Base-by-base conservation (phyloP, 2,113 vertebrate species). In the Pandion haliaetus region DNA sequence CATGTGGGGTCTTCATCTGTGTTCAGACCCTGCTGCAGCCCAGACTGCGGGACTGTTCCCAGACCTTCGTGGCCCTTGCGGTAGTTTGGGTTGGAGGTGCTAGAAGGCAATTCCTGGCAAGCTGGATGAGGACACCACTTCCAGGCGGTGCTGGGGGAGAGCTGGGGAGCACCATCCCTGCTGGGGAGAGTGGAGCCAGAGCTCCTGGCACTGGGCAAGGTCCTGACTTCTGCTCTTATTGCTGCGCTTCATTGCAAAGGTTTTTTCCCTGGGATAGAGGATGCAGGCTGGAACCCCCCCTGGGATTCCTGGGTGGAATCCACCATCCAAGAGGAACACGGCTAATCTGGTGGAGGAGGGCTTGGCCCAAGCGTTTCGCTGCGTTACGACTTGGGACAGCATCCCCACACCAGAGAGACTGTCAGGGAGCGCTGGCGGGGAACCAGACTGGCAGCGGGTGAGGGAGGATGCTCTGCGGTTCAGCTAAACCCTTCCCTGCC, bases 271-370 rank as follows among this genome's bases (percentile, higher is more conserved):
- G 29, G 44, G 57, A 34, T 29, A 3, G 2, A 3, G 47, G 58
- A 8, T 9, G 7, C 14, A 71, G 57, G 19, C 40, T 47, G 65
- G 74, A 40, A 57, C 8, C 12, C 25, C 10, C 49, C 28, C 18
- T 0, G 31, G 47, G 32, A 7, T 52, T 47, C 14, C 45, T 8
- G 62, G 11, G 1, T 28, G 54, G 63, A n/a, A 89, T 29, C 40
- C 0, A 0, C 70, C 31, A 3, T 12, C 61, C 32, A 1, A 24
- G 61, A 21, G 19, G 26, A 32, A 9, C 2, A 0, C 10, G 3
- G 16, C 21, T 45, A 8, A 26, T 9, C 18, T 5, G 1, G 24
- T 1, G 24, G 29, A 26, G 45, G 9, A 54, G 18, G 0, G 6
- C 24, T 57, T 0, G 2, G 40, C 25, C 24, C 24, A 0, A 5